Evolutionary conservation across 2,888 invertebrate species (phyloP).

Genomic region (Trileptium ribeirensis): DNA sequence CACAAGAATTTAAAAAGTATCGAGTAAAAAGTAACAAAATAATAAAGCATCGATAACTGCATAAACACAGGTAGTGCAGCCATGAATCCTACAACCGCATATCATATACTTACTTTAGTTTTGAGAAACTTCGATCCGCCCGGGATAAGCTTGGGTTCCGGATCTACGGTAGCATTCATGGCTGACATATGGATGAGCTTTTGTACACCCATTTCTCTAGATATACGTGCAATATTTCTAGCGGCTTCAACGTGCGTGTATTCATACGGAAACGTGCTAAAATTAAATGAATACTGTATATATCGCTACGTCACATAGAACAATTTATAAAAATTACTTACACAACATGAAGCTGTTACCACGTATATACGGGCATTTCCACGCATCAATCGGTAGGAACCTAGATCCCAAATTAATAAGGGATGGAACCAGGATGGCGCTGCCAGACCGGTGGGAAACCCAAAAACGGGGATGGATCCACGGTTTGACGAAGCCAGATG

Average conservation of each 20-base stretch:
- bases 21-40: too few species aligned
- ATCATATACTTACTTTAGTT: conserved; percentile 59
- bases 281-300: too few species aligned
- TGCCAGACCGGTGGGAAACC: too few species aligned
- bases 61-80: not conserved
- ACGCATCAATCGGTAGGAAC: not conserved
- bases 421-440: too few species aligned
- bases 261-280: conserved; percentile 68
- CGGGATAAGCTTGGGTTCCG: conserved; percentile 62
- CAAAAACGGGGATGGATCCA: too few species aligned
- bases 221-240: conserved; percentile 68
- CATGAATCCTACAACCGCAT: not conserved
- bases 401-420: too few species aligned
- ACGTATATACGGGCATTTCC: too few species aligned
- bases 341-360: too few species aligned
- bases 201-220: conserved; percentile 73
- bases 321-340: too few species aligned
- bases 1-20: too few species aligned
- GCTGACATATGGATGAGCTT: conserved; percentile 84
- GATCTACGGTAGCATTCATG: conserved; percentile 68
- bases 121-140: conserved; percentile 70
- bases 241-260: conserved; percentile 83
- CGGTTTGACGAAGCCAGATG: too few species aligned
- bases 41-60: not conserved
- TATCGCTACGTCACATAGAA: too few species aligned